A percentile compares a stretch with the other conserved stretches of the same genome.
phyloP scores from a whole-genome alignment of 2,888 invertebrate genomes.

The Anarsia innoxiella region DNA sequence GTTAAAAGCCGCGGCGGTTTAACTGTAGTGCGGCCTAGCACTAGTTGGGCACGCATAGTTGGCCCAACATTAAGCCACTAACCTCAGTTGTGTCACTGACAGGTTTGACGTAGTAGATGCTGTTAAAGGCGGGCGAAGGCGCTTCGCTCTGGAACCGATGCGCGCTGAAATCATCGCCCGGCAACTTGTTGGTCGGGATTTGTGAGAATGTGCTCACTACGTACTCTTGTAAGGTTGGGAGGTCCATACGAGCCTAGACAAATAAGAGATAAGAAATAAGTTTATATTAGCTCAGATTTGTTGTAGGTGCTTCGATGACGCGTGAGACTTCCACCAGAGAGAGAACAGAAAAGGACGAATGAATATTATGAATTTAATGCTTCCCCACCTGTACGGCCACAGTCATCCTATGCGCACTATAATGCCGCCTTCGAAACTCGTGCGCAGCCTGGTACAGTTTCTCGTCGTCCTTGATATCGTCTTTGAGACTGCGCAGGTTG shows the following conservation, averaged over 20 bases:
- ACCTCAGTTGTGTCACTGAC: slow-evolving; percentile 83
- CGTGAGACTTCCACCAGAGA: too few species aligned
- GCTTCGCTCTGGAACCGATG: slow-evolving; percentile 57
- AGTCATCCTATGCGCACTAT: slow-evolving; percentile 92
- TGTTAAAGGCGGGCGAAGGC: slow-evolving; percentile 78
- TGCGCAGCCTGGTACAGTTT: slow-evolving; percentile 81
- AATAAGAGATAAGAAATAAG: too few species aligned
- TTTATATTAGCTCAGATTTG: too few species aligned
- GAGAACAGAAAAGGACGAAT: too few species aligned
- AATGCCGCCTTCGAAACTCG: slow-evolving; percentile 84
- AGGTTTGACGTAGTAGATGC: slow-evolving; percentile 84
- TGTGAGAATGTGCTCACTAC: slow-evolving; percentile 80
- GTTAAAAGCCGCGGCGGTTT: too few species aligned
- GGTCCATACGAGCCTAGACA: slow-evolving; percentile 74
- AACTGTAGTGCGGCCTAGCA: too few species aligned
- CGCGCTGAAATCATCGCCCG: slow-evolving; percentile 76
- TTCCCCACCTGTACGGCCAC: background rate
- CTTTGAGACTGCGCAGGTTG: slow-evolving; percentile 82
- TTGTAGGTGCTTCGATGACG: too few species aligned
- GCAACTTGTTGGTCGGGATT: slow-evolving; percentile 80
- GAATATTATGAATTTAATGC: too few species aligned
- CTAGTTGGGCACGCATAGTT: too few species aligned
- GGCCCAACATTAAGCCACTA: too few species aligned
- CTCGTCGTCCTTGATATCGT: slow-evolving; percentile 78
- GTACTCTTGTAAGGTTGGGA: slow-evolving; percentile 78